Evolutionary conservation across 2,888 invertebrate species (phyloP).

Genomic region (Sphaerophoria rueppellii): DNA sequence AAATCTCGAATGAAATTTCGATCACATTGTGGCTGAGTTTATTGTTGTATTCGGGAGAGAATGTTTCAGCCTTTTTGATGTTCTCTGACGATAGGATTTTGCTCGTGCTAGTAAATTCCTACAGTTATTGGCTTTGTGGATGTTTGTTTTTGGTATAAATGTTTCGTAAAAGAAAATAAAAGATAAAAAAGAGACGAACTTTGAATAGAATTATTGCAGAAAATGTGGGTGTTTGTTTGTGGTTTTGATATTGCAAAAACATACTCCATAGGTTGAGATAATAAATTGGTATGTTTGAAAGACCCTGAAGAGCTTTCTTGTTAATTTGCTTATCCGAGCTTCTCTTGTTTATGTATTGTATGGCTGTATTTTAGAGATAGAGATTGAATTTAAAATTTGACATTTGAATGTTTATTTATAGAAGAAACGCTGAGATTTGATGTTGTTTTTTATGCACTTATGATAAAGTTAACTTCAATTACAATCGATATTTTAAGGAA

Average conservation of each 20-base stretch:
- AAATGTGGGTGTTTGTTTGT: slow-evolving; percentile 36
- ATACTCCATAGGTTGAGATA: not conserved
- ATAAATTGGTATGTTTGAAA: slow-evolving; percentile 42
- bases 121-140: slow-evolving; percentile 35
- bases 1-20: slow-evolving; percentile 71
- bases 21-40: slow-evolving; percentile 67
- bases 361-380: not conserved
- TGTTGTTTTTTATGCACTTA: not conserved
- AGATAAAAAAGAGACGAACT: slow-evolving; percentile 1
- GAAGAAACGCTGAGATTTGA: not conserved
- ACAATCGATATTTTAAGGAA: too few species aligned
- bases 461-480: too few species aligned
- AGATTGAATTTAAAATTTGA: slow-evolving; percentile 43
- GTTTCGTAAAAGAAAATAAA: not conserved
- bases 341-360: slow-evolving; percentile 1
- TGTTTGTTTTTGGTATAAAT: slow-evolving; percentile 13
- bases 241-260: slow-evolving; percentile 18
- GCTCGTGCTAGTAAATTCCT: slow-evolving; percentile 14
- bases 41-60: slow-evolving; percentile 55
- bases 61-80: slow-evolving; percentile 69
- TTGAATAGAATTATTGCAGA: slow-evolving; percentile 24
- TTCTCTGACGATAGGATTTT: slow-evolving; percentile 59
- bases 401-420: not conserved
- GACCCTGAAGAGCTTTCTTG: slow-evolving; percentile 19
- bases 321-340: slow-evolving; percentile 58